Evolutionary conservation across 2,888 invertebrate genomes (phyloP).

Genomic region (Ophion slaviceki): DNA sequence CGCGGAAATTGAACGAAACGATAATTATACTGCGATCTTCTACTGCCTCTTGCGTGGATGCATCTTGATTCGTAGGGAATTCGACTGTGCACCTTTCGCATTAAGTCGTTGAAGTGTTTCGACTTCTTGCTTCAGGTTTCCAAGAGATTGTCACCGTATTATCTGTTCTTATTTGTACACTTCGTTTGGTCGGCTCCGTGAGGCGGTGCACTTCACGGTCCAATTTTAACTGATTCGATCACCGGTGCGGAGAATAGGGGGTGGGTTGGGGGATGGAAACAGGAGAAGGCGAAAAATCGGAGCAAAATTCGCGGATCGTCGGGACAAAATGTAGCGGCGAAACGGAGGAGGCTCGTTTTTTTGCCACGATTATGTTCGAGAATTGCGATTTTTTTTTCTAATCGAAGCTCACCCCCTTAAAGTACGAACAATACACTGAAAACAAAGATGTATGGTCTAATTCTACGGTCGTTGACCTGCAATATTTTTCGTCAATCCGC

Average conservation of each 20-base stretch:
- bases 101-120: neutral
- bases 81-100: conserved; percentile 4
- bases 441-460: no score
- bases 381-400: neutral
- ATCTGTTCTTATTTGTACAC: conserved; percentile 47
- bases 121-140: neutral
- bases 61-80: neutral
- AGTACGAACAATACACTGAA: neutral
- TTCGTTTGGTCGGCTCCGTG: conserved; percentile 27
- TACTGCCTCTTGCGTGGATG: neutral
- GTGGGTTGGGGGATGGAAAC: conserved; percentile 2
- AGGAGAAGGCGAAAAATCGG: conserved; percentile 21
- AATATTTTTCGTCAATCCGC: no score
- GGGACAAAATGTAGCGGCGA: neutral
- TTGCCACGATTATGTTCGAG: neutral
- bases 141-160: conserved; percentile 13
- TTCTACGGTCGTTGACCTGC: no score
- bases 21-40: neutral
- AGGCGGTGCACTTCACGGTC: conserved; percentile 55
- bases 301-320: neutral
- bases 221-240: conserved; percentile 62
- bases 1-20: neutral
- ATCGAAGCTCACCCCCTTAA: neutral
- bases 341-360: neutral
- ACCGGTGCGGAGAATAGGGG: conserved; percentile 12